Base-by-base conservation (phyloP, 2,113 vertebrate species). In the Halcyon senegalensis region DNA sequence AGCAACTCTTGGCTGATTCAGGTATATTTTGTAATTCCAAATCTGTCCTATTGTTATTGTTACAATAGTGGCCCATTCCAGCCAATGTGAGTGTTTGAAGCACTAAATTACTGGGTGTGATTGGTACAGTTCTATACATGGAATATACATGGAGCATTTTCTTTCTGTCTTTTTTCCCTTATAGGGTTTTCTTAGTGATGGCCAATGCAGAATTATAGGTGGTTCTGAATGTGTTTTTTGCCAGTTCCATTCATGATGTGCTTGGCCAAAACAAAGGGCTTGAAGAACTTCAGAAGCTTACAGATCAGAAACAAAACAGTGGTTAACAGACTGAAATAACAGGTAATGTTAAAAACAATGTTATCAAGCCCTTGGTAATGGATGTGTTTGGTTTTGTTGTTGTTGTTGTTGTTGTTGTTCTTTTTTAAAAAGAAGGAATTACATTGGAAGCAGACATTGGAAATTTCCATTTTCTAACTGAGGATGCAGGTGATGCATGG, bases 81-180 rank as follows among this genome's bases (percentile, higher is more conserved):
- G 35, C 2, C 11, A 33, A 10, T 0, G 0, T 30, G 24, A 48
- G 7, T 58, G 13, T 28, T 9, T 41, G 20, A 83, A 76, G 24
- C 11, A 44, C 7, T 13, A 2, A 53, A 39, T 43, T 67, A 20
- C 7, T 69, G 9, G 5, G 74, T 90, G 72, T 67, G 41, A 20
- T 51, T 78, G 17, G 10, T 48, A 70, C 41, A 70, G 10, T 5
- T 51, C 16, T 55, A 53, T 43, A 55, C 3, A 35, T 0, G 0
- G 4, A 28, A 7, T 23, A 33, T 33, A 5, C 4, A n/a, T 11
- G 2, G 30, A 87, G 3, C 0, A 0, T 58, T 88, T 78, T 43
- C 5, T 28, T 39, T 48, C 4, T 59, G 19, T 62, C 6, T 51
- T 53, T 31, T 50, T 64, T 1, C 6, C 3, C 4, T 46, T 10